Base-by-base conservation (phyloP, 2,113 vertebrate species). In the Salvelinus sp. region DNA sequence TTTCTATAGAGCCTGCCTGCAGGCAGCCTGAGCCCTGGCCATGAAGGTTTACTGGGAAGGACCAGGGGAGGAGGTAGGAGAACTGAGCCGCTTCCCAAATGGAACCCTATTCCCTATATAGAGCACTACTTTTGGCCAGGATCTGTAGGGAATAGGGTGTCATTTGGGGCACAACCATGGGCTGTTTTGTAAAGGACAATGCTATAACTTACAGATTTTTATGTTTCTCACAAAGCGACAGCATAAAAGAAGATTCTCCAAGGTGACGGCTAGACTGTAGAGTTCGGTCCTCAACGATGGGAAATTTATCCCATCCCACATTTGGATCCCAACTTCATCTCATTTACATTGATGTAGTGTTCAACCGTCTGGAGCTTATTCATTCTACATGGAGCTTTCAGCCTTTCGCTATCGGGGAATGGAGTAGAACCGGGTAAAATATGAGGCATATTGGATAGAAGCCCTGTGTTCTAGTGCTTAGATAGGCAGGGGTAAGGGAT, bases 11-110 rank as follows among this genome's bases (percentile, higher is more conserved):
- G 69, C 63, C 38, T 57, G 76, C 78, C 83, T 83, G 74, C 70
- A 72, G 76, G 79, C 69, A 0, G 13, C 48, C 66, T 80, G 81
- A 84, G 82, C 74, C 70, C 70, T 82, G 84, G 70, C 77, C 9
- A 20, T 44, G 9, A 44, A 81, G 69, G 80, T 88, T 85, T 85
- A 84, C 57, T 75, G 72, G 13, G 57, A 44, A 10, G 18, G 68
- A 2, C 18, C 6, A 70, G 3, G 16, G 10, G 38, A 30, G 16
- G 30, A 62, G 22, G 22, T 25, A 38, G 48, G 1, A 50, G 3
- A 50, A 4, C 12, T 18, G 16, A 54, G 3, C 0, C 4, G 4
- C 3, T 1, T 54, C 50, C 50, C 50, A 54, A 54, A 54, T 18
- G 50, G 3, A 16, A 54, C 50, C 3, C 50, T 54, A 54, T 54